Evolutionary conservation across 2,113 vertebrate genomes (phyloP).

Genomic region (Pithys albifrons): DNA sequence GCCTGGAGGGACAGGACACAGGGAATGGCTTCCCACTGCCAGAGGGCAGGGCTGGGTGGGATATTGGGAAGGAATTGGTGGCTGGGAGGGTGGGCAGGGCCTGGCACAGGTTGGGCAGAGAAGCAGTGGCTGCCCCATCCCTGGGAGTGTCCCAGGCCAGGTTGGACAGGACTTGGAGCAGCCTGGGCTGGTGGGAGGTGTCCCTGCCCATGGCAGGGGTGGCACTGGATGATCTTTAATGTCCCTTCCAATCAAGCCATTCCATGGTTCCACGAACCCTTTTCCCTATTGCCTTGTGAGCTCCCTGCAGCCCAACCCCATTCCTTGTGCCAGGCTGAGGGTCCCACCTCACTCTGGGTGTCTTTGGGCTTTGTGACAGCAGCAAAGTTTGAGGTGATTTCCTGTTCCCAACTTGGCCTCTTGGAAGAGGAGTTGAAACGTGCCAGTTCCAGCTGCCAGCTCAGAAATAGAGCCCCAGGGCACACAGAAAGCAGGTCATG

Average conservation of each 20-base stretch:
- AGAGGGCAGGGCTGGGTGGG: no score
- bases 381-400: not conserved
- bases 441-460: not conserved
- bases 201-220: not conserved
- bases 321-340: not conserved
- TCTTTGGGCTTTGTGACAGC: not conserved
- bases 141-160: not conserved
- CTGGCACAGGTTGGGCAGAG: no score
- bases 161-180: not conserved
- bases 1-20: no score
- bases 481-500: not conserved
- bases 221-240: rapidly evolving
- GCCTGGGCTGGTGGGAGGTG: not conserved
- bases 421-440: not conserved
- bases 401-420: not conserved
- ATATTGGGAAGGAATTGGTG: no score
- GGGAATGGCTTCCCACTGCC: no score
- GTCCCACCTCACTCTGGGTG: not conserved
- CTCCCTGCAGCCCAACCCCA: not conserved
- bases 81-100: no score
- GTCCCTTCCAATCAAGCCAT: rapidly evolving
- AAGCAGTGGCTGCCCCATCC: no score
- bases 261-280: not conserved
- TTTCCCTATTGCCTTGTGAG: not conserved
- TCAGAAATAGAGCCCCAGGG: conserved; percentile 11